Base-by-base conservation (phyloP, 2,888 invertebrate species). In the Autographa pulchrina region DNA sequence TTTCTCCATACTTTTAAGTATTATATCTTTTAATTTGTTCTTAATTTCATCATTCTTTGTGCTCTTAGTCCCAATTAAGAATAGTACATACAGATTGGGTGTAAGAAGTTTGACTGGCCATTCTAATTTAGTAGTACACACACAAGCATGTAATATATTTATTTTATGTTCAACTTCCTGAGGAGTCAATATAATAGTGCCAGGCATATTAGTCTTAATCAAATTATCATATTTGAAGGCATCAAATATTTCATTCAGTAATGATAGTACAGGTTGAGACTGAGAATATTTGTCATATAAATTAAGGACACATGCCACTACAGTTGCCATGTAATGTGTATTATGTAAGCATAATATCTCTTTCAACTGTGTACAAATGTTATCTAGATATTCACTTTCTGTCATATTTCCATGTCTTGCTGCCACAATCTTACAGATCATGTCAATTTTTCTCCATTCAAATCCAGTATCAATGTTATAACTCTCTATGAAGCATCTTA, bases 371-470 rank as follows among this genome's bases (percentile, higher is more conserved):
- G 89, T 84, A 81, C 94, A 95, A 68, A 96, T 96, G 79, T 96
- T 96, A 59, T 83, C 82, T n/a, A 96, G 91, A 88, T 97, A 97
- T 66, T 96, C 92, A 54, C 90, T 89, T 43, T 94, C 89, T 77
- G 95, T 85, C 43, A 81, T 77, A 66, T 83, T 92, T 61, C 96
- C 96, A 81, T 96, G 96, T 80, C 94, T 96, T 41, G 95, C 94
- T 69, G 96, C 91, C 70, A 97, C 95, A 70, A 98, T 94, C 91
- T 96, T 97, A 63, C 97, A 96, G 72, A 98, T 96, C 82, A 97
- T 95, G 70, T 97, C 97, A 82, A 97, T 95, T 88, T 96, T 97
- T 84, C 96, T 96, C 97, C 98, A 98, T 82, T 97, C 96, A 81
- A 93, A 92, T 0, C 97, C 96, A 20, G 94, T 93, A 81, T 97